Base-by-base conservation (phyloP, 2,888 invertebrate genomes). In the Cataglyphis livida region DNA sequence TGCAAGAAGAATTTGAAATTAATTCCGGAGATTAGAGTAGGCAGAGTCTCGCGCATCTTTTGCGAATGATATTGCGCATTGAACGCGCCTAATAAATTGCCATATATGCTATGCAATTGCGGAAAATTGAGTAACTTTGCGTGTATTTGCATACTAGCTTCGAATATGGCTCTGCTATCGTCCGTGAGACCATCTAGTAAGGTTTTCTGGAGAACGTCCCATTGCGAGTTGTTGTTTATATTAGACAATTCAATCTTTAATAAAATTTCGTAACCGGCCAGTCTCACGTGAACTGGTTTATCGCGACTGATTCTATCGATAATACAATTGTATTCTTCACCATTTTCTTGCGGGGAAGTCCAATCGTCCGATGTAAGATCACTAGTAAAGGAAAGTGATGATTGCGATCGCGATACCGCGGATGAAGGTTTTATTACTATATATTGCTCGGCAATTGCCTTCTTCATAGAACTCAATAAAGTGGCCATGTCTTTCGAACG, bases 1-100 rank as follows among this genome's bases (percentile, higher is more conserved):
- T 94, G 94, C 0, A 92, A 71, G 54, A 94, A 93, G 62, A 93
- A 90, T 84, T 94, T 94, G 82, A 94, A 94, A 84, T 94, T 94
- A 28, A 94, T 91, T 2, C 94, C 94, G 21, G 92, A 91, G 3
- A 89, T 89, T 0, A 93, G 82, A 32, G 92, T 93, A 2, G 94
- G 94, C 32, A 94, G 83, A 7, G 89, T 85, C 21, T 94, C 93
- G 38, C 86, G 87, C 3, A 91, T 76, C 54, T 91, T 92, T 57
- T 88, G 90, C 0, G 92, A 90, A 38, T 92, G 88, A 79, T 92
- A 93, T 41, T 92, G 92, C 10, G 89, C 87, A n/a, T 92, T 88
- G 68, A 93, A 94, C 2, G 92, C 90, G 9, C 83, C 90, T 9
- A 94, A 76, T 21, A 94, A 84, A 87, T 93, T 94, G 10, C 81